Evolutionary conservation across 2,113 vertebrate species (phyloP).

Genomic region (Rhipidura dahli): DNA sequence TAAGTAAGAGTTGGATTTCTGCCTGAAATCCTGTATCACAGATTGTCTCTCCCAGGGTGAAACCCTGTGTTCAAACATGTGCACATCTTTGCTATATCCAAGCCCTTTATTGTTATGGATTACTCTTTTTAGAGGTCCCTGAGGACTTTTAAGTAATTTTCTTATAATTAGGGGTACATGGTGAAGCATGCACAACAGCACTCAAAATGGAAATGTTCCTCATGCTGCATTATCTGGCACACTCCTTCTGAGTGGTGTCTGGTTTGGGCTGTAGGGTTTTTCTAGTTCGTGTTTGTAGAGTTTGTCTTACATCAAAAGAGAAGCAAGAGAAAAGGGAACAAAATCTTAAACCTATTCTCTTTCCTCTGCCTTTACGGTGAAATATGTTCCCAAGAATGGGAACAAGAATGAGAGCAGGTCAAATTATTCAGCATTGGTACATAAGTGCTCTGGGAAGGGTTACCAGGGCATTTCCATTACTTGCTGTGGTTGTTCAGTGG

Average conservation of each 20-base stretch:
- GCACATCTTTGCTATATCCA: background rate
- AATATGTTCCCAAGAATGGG: slow-evolving; percentile 4
- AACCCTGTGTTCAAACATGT: background rate
- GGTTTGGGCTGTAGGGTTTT: slow-evolving; percentile 15
- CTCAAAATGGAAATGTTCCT: background rate
- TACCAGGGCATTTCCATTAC: slow-evolving; percentile 53
- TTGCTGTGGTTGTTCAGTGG: slow-evolving; percentile 26
- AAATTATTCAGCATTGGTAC: background rate
- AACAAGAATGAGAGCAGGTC: background rate
- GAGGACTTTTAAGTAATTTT: slow-evolving; percentile 1
- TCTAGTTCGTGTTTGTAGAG: background rate
- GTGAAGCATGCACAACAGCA: background rate
- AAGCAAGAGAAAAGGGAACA: slow-evolving; percentile 32
- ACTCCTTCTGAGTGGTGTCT: background rate
- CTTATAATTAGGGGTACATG: background rate
- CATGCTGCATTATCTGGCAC: background rate
- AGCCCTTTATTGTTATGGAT: background rate
- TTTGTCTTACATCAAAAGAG: background rate
- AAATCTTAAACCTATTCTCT: background rate
- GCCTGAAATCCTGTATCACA: background rate
- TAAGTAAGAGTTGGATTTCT: background rate
- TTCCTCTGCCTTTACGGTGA: background rate
- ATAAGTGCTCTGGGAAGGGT: slow-evolving; percentile 28
- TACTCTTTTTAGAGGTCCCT: background rate
- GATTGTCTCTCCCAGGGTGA: background rate